These are phyloP conservation scores for Phoenicopterus ruber DNA, from an alignment of 2,113 vertebrate species.

Conservation along the genomic window DNA sequence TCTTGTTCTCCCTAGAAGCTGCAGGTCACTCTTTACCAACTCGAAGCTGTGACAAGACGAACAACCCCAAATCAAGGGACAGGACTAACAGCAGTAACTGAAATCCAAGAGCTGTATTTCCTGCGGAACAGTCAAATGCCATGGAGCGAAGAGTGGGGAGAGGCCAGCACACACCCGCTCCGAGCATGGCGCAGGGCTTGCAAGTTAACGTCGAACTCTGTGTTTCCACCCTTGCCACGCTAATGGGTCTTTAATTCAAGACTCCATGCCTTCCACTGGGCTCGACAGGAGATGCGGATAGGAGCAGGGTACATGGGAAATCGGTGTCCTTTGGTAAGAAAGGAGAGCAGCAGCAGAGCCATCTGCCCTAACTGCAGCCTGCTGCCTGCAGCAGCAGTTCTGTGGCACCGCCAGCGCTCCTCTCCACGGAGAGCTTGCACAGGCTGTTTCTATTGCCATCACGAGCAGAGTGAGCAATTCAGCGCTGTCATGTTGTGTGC, in stretches of 20 bases:
- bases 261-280: background rate
- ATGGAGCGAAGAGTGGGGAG: background rate
- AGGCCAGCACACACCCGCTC: background rate
- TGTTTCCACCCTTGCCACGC: background rate
- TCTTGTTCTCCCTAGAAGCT: background rate
- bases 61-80: background rate
- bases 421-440: background rate
- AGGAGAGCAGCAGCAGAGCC: background rate
- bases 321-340: background rate
- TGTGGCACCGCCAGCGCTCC: fast-evolving
- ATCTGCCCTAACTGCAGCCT: background rate
- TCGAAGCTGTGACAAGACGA: background rate
- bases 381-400: background rate
- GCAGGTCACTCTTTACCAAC: background rate
- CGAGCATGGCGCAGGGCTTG: fast-evolving
- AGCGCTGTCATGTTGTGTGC: fast-evolving
- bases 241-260: background rate
- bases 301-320: background rate
- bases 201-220: background rate
- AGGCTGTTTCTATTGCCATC: background rate
- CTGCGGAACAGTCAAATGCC: background rate
- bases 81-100: background rate
- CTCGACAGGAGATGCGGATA: background rate
- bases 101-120: background rate
- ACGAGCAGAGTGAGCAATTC: background rate